Conservation (phyloP, 2,888 invertebrate species). For the Octonoba sinensis region DNA sequence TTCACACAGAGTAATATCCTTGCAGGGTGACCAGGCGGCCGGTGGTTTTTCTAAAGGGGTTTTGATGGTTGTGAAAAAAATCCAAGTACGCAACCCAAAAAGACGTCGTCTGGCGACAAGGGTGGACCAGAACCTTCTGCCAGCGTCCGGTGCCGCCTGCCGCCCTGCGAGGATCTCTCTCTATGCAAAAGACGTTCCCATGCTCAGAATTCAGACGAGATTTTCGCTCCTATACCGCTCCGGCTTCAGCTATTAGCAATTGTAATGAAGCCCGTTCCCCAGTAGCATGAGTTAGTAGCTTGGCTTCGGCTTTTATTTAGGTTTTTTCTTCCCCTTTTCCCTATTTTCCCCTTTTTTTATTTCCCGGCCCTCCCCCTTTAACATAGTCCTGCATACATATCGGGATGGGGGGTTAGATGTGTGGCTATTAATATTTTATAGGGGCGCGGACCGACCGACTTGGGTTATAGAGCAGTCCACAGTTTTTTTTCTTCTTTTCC, state of each 20-base stretch:
- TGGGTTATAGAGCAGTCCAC: constrained; percentile 32
- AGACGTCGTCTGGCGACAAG: constrained; percentile 58
- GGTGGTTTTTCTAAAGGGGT: too few relatives aligned
- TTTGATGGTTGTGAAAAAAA: too few relatives aligned
- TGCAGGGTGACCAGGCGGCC: constrained; percentile 2
- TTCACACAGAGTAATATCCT: constrained; percentile 23
- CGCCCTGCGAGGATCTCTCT: constrained; percentile 33
- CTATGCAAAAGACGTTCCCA: constrained; percentile 59
- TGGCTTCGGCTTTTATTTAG: constrained; percentile 53
- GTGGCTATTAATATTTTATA: constrained; percentile 65
- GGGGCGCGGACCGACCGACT: constrained; percentile 40
- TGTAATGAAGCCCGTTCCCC: constrained; percentile 64
- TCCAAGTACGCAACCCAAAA: constrained; percentile 28
- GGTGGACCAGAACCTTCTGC: constrained; percentile 58
- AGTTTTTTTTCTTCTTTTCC: constrained; percentile 13
- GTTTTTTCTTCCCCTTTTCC: constrained; percentile 27
- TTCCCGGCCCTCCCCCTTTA: constrained; percentile 16
- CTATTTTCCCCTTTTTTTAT: constrained; percentile 25
- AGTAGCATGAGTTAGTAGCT: constrained; percentile 61
- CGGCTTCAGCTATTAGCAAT: constrained; percentile 65
- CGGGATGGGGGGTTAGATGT: constrained; percentile 37
- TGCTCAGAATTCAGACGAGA: constrained; percentile 62
- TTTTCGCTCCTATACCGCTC: constrained; percentile 45
- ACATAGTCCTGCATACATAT: constrained; percentile 39
- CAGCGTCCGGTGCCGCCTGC: constrained; percentile 47